Conservation (phyloP, 2,888 invertebrate species). For the Salticus scenicus region DNA sequence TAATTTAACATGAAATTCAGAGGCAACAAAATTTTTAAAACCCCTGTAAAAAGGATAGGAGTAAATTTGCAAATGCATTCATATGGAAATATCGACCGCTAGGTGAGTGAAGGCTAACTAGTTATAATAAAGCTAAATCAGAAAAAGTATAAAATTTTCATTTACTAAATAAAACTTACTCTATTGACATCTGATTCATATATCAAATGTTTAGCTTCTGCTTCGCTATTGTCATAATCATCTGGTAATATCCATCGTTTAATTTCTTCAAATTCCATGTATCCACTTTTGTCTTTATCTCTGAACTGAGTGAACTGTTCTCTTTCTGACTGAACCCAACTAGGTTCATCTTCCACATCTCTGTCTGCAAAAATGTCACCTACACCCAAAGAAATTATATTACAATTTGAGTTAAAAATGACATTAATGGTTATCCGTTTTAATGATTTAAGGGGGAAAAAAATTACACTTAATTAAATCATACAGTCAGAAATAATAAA, state of each 20-base stretch:
- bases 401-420: neutral
- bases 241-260: conserved; percentile 72
- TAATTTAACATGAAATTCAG: no score
- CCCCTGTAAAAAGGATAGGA: no score
- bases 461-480: no score
- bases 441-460: no score
- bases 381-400: conserved; percentile 74
- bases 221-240: conserved; percentile 97
- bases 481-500: no score
- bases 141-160: no score
- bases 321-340: conserved; percentile 95
- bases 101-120: no score
- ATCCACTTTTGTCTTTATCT: conserved; percentile 88
- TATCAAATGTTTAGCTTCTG: conserved; percentile 95
- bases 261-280: conserved; percentile 90
- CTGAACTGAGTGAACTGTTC: conserved; percentile 91
- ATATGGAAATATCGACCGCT: no score
- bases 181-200: conserved; percentile 94
- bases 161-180: conserved; percentile 76
- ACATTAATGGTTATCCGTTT: neutral
- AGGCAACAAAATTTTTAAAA: no score
- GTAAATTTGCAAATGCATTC: no score
- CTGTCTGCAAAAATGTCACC: conserved; percentile 91
- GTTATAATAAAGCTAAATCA: no score
- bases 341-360: conserved; percentile 84